These are phyloP conservation scores for Amitus sp. DNA, from an alignment of 2,888 invertebrate genomes.

Conservation along the genomic window DNA sequence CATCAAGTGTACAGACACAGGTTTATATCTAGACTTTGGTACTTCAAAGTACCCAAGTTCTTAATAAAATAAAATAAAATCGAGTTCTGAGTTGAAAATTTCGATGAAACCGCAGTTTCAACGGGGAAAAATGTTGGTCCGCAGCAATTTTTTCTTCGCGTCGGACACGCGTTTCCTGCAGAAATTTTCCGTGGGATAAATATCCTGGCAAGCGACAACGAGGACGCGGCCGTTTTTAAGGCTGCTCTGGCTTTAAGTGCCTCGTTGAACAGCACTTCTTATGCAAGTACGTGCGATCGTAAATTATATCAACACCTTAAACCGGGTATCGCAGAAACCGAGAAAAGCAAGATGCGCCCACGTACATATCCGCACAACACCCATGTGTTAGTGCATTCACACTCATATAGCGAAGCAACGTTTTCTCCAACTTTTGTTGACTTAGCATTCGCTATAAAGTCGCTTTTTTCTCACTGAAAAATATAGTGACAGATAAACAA, in stretches of 20 bases:
- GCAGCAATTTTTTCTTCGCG: too few species aligned
- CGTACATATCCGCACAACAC: slow-evolving; percentile 24
- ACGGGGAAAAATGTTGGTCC: too few species aligned
- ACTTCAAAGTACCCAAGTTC: too few species aligned
- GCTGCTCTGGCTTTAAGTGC: slow-evolving; percentile 32
- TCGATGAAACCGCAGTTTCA: too few species aligned
- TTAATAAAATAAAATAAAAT: too few species aligned
- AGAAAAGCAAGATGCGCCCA: slow-evolving; percentile 48
- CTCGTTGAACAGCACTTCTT: slow-evolving; percentile 38
- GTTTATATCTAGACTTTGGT: too few species aligned
- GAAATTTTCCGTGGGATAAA: slow-evolving; percentile 11
- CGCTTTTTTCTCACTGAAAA: too few species aligned
- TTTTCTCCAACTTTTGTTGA: neutral
- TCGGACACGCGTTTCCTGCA: neutral
- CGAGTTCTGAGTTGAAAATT: too few species aligned
- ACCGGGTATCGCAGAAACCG: slow-evolving; percentile 41
- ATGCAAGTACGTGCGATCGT: slow-evolving; percentile 47
- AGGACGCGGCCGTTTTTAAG: slow-evolving; percentile 36
- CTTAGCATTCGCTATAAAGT: too few species aligned
- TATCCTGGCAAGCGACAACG: slow-evolving; percentile 26
- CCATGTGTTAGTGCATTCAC: neutral
- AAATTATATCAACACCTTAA: slow-evolving; percentile 63
- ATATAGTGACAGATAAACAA: too few species aligned
- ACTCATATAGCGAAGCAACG: neutral
- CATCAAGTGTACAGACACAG: too few species aligned